A percentile compares a stretch with the other conserved stretches of the same genome.
phyloP scores from a whole-genome alignment of 2,113 vertebrate species.

The Columba janthina region DNA sequence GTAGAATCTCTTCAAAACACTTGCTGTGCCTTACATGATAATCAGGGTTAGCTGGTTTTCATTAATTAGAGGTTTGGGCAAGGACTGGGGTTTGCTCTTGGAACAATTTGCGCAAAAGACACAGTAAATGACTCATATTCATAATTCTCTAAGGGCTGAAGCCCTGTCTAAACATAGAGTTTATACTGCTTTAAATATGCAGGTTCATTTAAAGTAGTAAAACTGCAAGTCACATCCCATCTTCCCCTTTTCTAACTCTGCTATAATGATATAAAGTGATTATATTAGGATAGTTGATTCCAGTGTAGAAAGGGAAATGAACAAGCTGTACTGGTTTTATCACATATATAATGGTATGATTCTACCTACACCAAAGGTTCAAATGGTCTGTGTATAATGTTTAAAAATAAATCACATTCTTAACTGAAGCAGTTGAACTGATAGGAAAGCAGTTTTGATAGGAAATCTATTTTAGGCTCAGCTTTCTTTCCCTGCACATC shows the following conservation, averaged over 20 bases:
- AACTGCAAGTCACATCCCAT: neutral
- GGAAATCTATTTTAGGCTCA: neutral
- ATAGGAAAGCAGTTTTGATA: conserved; percentile 13
- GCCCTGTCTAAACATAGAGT: neutral
- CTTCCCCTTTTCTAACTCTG: neutral
- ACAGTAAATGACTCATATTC: neutral
- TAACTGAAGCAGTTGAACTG: neutral
- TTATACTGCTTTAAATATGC: conserved; percentile 9
- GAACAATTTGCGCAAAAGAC: neutral
- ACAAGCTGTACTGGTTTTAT: neutral
- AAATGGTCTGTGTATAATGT: neutral
- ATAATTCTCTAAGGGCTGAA: conserved; percentile 10
- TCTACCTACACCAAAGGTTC: neutral
- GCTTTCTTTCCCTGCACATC: neutral
- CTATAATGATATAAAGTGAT: neutral
- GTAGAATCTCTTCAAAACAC: conserved; percentile 10
- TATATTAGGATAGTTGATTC: neutral
- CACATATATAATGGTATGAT: neutral
- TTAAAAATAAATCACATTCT: conserved; percentile 18
- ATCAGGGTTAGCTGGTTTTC: conserved; percentile 27
- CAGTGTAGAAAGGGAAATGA: neutral
- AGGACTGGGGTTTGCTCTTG: conserved; percentile 11
- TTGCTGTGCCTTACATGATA: conserved; percentile 12
- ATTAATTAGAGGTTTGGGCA: conserved; percentile 33
- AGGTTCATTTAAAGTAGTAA: conserved; percentile 5